Evolutionary conservation across 1,140 invertebrate genomes (phyloP).

Genomic region (Aphaenogaster rudis): DNA sequence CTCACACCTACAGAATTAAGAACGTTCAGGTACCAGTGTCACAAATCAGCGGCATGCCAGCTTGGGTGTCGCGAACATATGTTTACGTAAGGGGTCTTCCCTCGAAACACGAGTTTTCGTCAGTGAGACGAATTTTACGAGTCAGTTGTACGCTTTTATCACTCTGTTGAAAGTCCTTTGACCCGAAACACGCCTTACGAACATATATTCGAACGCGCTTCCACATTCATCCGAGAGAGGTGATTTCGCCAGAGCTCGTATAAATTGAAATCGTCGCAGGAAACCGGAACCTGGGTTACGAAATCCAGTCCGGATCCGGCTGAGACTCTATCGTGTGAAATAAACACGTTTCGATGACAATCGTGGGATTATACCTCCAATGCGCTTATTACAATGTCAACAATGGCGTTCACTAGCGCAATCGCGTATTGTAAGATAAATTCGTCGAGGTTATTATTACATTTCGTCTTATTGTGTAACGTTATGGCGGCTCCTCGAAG

Average conservation of each 20-base stretch:
- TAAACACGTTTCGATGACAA: constrained; percentile 61
- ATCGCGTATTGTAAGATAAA: constrained; percentile 29
- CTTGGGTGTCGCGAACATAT: constrained; percentile 14
- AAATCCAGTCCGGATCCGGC: constrained; percentile 60
- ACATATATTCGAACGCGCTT: constrained; percentile 21
- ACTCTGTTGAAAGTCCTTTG: constrained; percentile 27
- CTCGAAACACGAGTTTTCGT: constrained; percentile 51
- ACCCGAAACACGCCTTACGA: not conserved
- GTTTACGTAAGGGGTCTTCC: constrained; percentile 44
- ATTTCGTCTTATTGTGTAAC: constrained; percentile 50
- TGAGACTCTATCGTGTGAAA: constrained; percentile 37
- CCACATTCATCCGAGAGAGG: constrained; percentile 31
- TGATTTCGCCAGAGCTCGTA: not conserved
- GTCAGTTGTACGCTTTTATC: constrained; percentile 47
- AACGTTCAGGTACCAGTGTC: not conserved
- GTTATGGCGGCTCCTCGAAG: not conserved
- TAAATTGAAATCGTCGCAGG: constrained; percentile 44
- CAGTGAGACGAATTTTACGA: constrained; percentile 39
- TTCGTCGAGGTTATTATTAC: constrained; percentile 4
- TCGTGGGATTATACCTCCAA: constrained; percentile 56
- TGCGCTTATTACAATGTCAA: constrained; percentile 49
- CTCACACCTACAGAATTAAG: not conserved
- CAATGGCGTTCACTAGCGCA: constrained; percentile 14
- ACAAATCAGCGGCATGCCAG: constrained; percentile 16
- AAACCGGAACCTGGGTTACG: constrained; percentile 27